Base-by-base conservation (phyloP, 1,140 invertebrate species). In the Atta texana region DNA sequence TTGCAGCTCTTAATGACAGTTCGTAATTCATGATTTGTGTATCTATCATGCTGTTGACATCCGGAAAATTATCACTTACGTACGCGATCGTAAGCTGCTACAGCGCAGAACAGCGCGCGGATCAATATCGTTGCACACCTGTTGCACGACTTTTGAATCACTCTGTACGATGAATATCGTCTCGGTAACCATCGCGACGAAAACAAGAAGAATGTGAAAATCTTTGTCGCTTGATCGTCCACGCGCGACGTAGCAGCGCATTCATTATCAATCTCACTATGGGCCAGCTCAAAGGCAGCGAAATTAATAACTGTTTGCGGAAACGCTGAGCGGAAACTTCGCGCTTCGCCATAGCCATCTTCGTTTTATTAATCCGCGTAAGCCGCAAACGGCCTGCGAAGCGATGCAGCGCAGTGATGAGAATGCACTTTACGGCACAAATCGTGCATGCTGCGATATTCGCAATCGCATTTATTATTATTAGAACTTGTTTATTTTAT, bases 301-400 rank as follows among this genome's bases (percentile, higher is more conserved):
- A 91, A 91, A 91, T 91, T 91, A 91, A 91, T 91, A 91, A 90
- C 87, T 91, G 90, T 91, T 91, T 91, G 89, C 89, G 59, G 84
- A 88, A 90, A 88, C 76, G 86, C 87, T 90, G 55, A 90, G 86
- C 76, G 69, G 69, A 75, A 84, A 84, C 69, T 84, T 84, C 18
- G 57, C 69, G 61, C 69, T 74, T 63, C 57, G 71, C 49, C 61
- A 66, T 64, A 39, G 61, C 63, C 77, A 21, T 81, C 80, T 88
- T 59, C 77, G 77, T 81, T 91, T 91, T 91, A 91, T 91, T 91
- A 91, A 91, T 91, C 86, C 71, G 68, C 72, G 84, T 81, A 71
- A 76, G 76, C 77, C 53, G 68, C 64, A 72, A 63, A 39, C 16
- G 39, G 80, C 49, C 68, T 82, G 80, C 68, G 24, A n/a, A 49